A percentile compares a stretch with the other conserved stretches of the same genome.
phyloP scores from a whole-genome alignment of 2,888 invertebrate genomes.

The Drosophila anomelani region DNA sequence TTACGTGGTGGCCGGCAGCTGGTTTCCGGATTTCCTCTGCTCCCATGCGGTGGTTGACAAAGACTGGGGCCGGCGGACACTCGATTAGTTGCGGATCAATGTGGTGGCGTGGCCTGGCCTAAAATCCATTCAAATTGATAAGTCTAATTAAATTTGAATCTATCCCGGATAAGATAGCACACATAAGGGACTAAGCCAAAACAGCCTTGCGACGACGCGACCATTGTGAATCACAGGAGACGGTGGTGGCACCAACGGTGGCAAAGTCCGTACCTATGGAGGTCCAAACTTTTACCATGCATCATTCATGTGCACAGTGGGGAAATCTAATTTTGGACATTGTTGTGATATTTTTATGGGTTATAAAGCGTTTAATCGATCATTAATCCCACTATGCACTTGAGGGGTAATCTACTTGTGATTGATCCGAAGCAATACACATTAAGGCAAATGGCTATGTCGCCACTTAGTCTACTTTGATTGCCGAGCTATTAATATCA shows the following conservation, averaged over 20 bases:
- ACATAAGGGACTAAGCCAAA: conserved; percentile 9
- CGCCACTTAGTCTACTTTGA: conserved; percentile 17
- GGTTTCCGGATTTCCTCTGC: conserved; percentile 55
- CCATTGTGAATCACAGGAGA: conserved; percentile 28
- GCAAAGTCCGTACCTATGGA: conserved; percentile 29
- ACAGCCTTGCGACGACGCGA: conserved; percentile 25
- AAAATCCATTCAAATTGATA: conserved; percentile 50
- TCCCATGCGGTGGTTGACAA: conserved; percentile 51
- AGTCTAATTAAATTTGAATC: conserved; percentile 66
- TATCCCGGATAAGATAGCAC: conserved; percentile 59
- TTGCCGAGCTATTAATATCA: conserved; percentile 1
- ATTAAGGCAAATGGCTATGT: background rate
- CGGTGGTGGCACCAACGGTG: conserved; percentile 23
- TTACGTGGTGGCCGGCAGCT: conserved; percentile 32
- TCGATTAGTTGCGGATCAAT: conserved; percentile 24
- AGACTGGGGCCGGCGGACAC: conserved; percentile 50
- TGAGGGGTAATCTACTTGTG: background rate
- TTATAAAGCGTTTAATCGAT: conserved; percentile 9
- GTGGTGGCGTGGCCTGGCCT: conserved; percentile 24
- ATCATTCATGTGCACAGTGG: conserved; percentile 36
- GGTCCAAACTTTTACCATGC: conserved; percentile 22
- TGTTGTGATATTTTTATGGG: background rate
- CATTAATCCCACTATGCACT: conserved; percentile 24
- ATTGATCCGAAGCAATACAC: background rate
- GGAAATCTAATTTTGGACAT: conserved; percentile 11